Conservation (phyloP, 1,140 invertebrate species). For the Lethrus apterus region DNA sequence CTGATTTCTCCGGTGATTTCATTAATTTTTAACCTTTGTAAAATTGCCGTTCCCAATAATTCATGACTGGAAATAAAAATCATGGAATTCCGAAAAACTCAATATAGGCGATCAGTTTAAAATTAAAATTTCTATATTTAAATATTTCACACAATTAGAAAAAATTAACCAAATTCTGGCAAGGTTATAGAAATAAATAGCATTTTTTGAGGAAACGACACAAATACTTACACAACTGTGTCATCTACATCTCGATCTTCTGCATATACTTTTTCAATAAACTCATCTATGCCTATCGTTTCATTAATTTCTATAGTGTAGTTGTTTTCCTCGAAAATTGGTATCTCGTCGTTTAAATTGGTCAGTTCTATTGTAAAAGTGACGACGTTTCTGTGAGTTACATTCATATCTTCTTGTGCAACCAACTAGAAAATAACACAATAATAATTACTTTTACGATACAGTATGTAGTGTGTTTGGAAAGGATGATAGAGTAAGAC, state of each 20-base stretch:
- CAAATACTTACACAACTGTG: conserved; percentile 9
- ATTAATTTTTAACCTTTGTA: conserved; percentile 41
- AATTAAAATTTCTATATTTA: too few relatives aligned
- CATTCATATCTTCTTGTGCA: too few relatives aligned
- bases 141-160: too few relatives aligned
- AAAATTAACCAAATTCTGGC: too few relatives aligned
- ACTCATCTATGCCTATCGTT: neutral
- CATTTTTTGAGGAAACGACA: neutral
- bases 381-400: too few relatives aligned
- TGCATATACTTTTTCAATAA: conserved; percentile 1
- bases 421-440: too few relatives aligned
- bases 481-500: too few relatives aligned
- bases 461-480: too few relatives aligned
- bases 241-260: conserved; percentile 12
- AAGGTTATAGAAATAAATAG: neutral
- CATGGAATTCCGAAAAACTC: neutral
- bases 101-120: neutral
- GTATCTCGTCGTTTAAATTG: conserved; percentile 18
- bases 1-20: conserved; percentile 41
- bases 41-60: conserved; percentile 38
- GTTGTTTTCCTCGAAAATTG: conserved; percentile 4
- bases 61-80: conserved; percentile 38
- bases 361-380: conserved; percentile 21
- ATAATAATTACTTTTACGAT: too few relatives aligned
- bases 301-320: neutral